Evolutionary conservation across 2,113 vertebrate genomes (phyloP).

Genomic region (Cebus imitator): DNA sequence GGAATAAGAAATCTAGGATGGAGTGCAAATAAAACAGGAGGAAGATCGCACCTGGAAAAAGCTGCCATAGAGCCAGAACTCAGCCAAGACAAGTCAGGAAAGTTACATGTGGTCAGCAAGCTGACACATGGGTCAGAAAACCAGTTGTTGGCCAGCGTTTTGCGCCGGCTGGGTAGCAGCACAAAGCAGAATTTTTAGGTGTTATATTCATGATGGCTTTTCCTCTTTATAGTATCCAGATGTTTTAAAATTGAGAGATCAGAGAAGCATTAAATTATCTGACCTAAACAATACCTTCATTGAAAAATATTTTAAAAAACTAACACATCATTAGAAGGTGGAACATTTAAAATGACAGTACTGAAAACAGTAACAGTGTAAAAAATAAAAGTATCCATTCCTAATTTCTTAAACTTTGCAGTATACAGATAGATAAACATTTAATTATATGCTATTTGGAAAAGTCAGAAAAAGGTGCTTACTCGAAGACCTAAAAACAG

Average conservation of each 20-base stretch:
- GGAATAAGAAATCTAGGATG: rapidly evolving
- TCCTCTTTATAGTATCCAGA: rapidly evolving
- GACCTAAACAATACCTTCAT: not conserved
- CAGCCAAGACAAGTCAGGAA: rapidly evolving
- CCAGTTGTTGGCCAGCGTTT: too few relatives aligned
- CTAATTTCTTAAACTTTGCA: not conserved
- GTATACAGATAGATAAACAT: not conserved
- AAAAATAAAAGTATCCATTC: not conserved
- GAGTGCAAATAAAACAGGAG: rapidly evolving
- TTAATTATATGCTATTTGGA: not conserved
- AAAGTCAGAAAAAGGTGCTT: not conserved
- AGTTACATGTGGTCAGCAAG: not conserved
- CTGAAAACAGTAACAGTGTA: not conserved
- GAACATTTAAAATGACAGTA: too few relatives aligned
- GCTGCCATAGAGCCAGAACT: rapidly evolving
- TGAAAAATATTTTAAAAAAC: not conserved
- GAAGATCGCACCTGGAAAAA: rapidly evolving
- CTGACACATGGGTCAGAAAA: not conserved
- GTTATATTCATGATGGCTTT: rapidly evolving
- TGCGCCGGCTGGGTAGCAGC: rapidly evolving
- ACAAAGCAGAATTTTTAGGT: rapidly evolving
- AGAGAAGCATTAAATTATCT: not conserved
- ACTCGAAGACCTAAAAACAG: not conserved
- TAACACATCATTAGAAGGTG: not conserved
- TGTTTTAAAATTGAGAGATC: not conserved